Percentiles rank a stretch among this genome's conserved stretches.
Conservation (phyloP, 2,888 invertebrate species). For the Synergus gifuensis region DNA sequence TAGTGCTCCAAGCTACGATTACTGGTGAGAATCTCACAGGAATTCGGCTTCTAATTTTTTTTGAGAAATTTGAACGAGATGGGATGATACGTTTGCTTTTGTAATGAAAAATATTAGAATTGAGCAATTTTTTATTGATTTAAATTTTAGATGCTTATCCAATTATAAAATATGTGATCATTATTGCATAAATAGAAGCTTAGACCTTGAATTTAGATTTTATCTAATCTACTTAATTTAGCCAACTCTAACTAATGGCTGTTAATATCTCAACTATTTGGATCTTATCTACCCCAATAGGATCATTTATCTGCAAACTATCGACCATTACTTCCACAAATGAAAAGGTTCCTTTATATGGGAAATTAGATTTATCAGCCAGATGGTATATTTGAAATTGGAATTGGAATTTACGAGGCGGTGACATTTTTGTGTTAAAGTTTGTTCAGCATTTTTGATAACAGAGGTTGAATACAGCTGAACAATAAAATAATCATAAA, state of each 20-base stretch:
- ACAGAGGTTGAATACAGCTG: too few relatives aligned
- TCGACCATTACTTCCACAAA: background rate
- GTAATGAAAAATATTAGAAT: too few relatives aligned
- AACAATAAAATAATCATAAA: too few relatives aligned
- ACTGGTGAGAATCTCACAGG: slow-evolving; percentile 2
- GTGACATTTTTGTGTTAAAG: background rate
- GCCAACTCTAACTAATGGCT: slow-evolving; percentile 10
- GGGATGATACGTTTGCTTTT: background rate
- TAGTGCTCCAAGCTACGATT: slow-evolving; percentile 24
- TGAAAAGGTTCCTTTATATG: background rate
- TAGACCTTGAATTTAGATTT: slow-evolving; percentile 1
- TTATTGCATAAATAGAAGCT: background rate
- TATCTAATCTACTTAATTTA: slow-evolving; percentile 17
- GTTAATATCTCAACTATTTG: background rate
- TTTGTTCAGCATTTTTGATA: too few relatives aligned
- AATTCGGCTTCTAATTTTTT: slow-evolving; percentile 2
- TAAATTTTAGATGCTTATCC: too few relatives aligned
- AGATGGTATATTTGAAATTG: background rate
- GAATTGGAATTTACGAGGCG: background rate
- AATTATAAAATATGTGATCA: background rate
- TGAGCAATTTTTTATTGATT: too few relatives aligned
- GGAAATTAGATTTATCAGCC: background rate
- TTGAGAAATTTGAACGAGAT: background rate
- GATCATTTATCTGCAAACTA: background rate
- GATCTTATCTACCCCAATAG: slow-evolving; percentile 9